Percentiles rank a stretch among this genome's conserved stretches.
phyloP scores from a whole-genome alignment of 2,797 vertebrate species.

The Gouania willdenowi region DNA sequence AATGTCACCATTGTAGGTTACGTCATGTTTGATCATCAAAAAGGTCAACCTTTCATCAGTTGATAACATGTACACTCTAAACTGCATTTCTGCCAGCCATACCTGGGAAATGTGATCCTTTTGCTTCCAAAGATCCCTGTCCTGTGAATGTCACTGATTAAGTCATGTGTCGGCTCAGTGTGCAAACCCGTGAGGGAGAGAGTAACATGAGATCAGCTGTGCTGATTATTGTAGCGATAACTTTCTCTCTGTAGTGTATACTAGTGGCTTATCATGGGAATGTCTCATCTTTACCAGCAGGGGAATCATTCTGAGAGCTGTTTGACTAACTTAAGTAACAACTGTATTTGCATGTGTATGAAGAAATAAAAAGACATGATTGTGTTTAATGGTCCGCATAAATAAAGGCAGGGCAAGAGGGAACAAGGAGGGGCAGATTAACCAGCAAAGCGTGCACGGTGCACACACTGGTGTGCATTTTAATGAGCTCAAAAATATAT shows the following conservation, averaged over 20 bases:
- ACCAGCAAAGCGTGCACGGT: too few relatives aligned
- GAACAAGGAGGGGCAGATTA: too few relatives aligned
- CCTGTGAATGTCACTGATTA: conserved; percentile 57
- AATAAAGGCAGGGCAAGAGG: too few relatives aligned
- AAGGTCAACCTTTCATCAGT: conserved; percentile 61
- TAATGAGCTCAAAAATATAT: too few relatives aligned
- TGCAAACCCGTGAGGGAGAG: conserved; percentile 7
- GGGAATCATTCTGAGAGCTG: background rate
- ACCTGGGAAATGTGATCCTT: conserved; percentile 61
- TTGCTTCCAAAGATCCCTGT: conserved; percentile 29
- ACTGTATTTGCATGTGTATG: conserved; percentile 2
- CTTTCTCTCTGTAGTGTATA: conserved; percentile 7
- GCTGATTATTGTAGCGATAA: conserved; percentile 26
- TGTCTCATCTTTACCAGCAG: conserved; percentile 2
- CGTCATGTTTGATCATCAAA: conserved; percentile 58
- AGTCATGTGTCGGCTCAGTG: conserved; percentile 40
- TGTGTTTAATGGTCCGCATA: too few relatives aligned
- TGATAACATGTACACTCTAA: conserved; percentile 46
- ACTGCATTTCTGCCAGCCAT: conserved; percentile 52
- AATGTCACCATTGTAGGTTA: conserved; percentile 25
- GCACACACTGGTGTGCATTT: too few relatives aligned
- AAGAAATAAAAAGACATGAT: conserved; percentile 19
- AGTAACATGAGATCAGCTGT: conserved; percentile 43
- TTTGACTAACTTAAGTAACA: conserved; percentile 16
- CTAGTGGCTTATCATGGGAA: conserved; percentile 16